phyloP scores from a whole-genome alignment of 2,797 vertebrate species.

The Percopsis omiscomaycus region DNA sequence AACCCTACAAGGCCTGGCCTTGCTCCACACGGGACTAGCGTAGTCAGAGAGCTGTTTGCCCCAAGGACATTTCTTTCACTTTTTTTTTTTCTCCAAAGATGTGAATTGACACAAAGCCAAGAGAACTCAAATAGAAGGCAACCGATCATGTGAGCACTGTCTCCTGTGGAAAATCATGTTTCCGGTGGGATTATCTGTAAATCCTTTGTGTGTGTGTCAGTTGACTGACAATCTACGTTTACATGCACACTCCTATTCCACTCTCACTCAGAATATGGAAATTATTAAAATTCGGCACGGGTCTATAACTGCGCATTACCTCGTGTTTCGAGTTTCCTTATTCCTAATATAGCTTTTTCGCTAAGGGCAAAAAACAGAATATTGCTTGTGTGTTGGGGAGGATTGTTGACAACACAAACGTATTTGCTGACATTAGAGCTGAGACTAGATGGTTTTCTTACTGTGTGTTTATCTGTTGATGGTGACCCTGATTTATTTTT shows the following conservation, averaged over 20 bases:
- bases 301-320: no score
- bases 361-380: no score
- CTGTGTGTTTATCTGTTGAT: constrained; percentile 47
- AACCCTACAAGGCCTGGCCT: constrained; percentile 50
- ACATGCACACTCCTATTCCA: no score
- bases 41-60: constrained; percentile 45
- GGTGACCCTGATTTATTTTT: constrained; percentile 36
- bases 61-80: constrained; percentile 27
- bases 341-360: no score
- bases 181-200: constrained; percentile 51
- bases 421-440: constrained; percentile 10
- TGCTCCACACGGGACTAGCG: constrained; percentile 38
- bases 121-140: constrained; percentile 25
- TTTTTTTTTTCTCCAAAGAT: constrained; percentile 19
- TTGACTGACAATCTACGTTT: background rate
- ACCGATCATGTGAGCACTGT: constrained; percentile 45
- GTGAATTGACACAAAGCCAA: constrained; percentile 38
- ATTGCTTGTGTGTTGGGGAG: no score
- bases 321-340: no score
- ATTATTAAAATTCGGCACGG: no score
- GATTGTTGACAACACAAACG: background rate
- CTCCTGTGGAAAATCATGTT: constrained; percentile 44
- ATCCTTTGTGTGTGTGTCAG: constrained; percentile 33
- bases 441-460: constrained; percentile 21
- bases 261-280: no score